These are phyloP conservation scores for Drosophila simulans DNA, from an alignment of 1,140 invertebrate genomes.

Conservation along the genomic window DNA sequence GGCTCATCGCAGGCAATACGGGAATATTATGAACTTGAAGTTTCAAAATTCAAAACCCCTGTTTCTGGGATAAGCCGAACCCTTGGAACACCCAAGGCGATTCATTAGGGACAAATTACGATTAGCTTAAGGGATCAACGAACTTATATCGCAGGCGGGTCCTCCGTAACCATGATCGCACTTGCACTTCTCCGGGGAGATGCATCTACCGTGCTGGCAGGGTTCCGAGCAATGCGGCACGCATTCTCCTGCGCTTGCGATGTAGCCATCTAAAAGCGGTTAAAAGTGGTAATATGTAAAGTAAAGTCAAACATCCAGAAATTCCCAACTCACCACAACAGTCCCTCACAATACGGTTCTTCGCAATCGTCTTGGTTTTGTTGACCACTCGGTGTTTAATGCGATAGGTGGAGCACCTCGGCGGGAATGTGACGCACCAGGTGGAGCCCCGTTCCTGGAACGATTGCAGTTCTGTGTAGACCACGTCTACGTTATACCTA, in stretches of 20 bases:
- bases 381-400: constrained; percentile 90
- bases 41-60: background rate
- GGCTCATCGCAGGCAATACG: constrained; percentile 6
- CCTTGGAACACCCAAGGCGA: constrained; percentile 51
- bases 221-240: constrained; percentile 91
- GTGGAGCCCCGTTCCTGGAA: constrained; percentile 91
- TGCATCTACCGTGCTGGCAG: constrained; percentile 93
- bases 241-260: constrained; percentile 88
- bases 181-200: constrained; percentile 93
- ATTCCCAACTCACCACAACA: constrained; percentile 89
- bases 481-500: constrained; percentile 73
- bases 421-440: constrained; percentile 93
- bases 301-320: background rate
- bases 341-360: constrained; percentile 90
- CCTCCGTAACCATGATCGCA: constrained; percentile 95
- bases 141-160: constrained; percentile 94
- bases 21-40: background rate
- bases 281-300: too few relatives aligned
- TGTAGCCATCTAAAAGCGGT: constrained; percentile 87
- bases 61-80: background rate
- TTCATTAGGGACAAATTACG: constrained; percentile 36
- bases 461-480: constrained; percentile 90
- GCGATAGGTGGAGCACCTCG: constrained; percentile 93
- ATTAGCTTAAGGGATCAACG: constrained; percentile 84
- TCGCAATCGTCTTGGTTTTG: constrained; percentile 89